A percentile compares a stretch with the other conserved stretches of the same genome.
These are phyloP conservation scores for Tipula confusa DNA, from an alignment of 2,888 invertebrate genomes.

Conservation along the genomic window DNA sequence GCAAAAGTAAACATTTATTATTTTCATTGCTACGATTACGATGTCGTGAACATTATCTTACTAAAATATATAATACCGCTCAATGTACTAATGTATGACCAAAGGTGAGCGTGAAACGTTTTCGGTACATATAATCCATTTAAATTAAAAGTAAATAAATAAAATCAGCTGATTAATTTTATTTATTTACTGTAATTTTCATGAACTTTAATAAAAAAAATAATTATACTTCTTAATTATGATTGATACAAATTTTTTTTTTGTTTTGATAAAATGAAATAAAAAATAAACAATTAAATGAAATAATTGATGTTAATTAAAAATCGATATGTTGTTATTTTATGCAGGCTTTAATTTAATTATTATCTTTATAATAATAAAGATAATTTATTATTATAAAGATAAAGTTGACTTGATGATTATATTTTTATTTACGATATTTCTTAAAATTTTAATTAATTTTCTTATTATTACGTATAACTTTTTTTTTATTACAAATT, in stretches of 20 bases:
- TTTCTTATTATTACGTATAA: background rate
- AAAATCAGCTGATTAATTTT: background rate
- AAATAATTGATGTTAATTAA: conserved; percentile 31
- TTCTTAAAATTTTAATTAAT: background rate
- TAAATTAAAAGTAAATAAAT: background rate
- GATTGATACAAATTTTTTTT: background rate
- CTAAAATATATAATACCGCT: background rate
- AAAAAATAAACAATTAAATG: background rate
- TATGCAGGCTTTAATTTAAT: background rate
- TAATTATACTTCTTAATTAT: background rate
- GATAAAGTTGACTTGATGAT: no score
- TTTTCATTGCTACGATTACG: background rate
- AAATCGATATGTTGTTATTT: background rate
- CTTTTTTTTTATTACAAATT: background rate
- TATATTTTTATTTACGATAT: background rate
- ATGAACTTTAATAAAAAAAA: background rate
- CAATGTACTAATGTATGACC: background rate
- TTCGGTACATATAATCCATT: background rate
- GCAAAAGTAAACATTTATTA: background rate
- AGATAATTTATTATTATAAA: no score
- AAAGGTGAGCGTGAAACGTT: background rate
- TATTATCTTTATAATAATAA: background rate
- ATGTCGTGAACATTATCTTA: background rate
- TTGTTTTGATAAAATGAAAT: background rate
- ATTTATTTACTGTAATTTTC: background rate